Conservation (phyloP, 1,140 invertebrate genomes). For the Oreohelix idahoensis region DNA sequence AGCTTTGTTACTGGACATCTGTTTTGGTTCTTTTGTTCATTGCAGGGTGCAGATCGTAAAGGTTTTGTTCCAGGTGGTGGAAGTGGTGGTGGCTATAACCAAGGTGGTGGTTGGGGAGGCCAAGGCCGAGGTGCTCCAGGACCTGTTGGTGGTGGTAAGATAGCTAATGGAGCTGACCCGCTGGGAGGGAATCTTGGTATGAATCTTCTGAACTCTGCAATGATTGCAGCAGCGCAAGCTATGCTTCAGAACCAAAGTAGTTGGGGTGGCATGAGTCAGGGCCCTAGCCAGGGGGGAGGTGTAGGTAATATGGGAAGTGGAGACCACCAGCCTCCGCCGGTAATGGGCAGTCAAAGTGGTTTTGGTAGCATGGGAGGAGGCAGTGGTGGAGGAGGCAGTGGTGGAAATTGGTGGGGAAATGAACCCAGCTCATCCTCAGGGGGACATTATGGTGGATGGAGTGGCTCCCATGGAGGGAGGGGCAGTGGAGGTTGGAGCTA, state of each 20-base stretch:
- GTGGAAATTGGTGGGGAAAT: conserved; percentile 35
- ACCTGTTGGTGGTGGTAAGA: conserved; percentile 52
- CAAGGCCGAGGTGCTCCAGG: conserved; percentile 53
- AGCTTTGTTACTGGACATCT: no score
- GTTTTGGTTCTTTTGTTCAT: neutral
- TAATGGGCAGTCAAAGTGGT: conserved; percentile 4
- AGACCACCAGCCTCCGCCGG: conserved; percentile 25
- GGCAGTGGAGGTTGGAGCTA: conserved; percentile 42
- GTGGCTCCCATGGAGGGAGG: conserved; percentile 40
- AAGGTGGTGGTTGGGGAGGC: conserved; percentile 48
- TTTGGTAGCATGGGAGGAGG: conserved; percentile 40
- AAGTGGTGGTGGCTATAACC: conserved; percentile 40
- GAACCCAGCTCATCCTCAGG: conserved; percentile 16
- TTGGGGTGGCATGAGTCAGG: conserved; percentile 58
- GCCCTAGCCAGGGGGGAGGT: conserved; percentile 52
- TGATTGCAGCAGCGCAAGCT: conserved; percentile 68
- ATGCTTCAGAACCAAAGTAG: conserved; percentile 65
- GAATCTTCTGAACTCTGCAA: conserved; percentile 65
- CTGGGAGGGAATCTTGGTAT: conserved; percentile 57
- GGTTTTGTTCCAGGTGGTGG: conserved; percentile 35
- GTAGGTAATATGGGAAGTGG: conserved; percentile 46
- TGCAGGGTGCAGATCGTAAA: conserved; percentile 33
- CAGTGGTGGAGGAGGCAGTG: conserved; percentile 15
- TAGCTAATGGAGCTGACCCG: conserved; percentile 49
- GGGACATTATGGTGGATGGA: conserved; percentile 31